A percentile compares a stretch with the other conserved stretches of the same genome.
These are phyloP conservation scores for Drosophila ezoana DNA, from an alignment of 2,888 invertebrate genomes.

Conservation along the genomic window DNA sequence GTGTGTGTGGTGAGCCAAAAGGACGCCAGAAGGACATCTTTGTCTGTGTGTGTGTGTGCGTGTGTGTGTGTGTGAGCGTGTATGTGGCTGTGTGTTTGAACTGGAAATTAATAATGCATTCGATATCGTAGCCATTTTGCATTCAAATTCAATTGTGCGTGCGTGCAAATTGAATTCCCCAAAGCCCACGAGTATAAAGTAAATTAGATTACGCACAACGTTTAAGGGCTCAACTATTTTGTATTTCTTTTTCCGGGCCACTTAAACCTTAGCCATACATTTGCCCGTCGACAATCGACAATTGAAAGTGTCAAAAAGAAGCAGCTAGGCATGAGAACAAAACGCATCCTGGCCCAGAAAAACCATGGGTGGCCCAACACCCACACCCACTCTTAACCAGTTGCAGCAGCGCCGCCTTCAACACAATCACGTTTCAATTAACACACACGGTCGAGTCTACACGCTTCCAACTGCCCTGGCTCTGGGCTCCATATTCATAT, in stretches of 20 bases:
- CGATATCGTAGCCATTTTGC: constrained; percentile 67
- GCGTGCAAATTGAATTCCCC: constrained; percentile 83
- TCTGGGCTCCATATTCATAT: constrained; percentile 66
- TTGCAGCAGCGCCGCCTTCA: constrained; percentile 20
- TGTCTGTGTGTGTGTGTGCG: constrained; percentile 11
- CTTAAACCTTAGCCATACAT: constrained; percentile 22
- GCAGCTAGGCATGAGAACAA: constrained; percentile 11
- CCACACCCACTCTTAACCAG: constrained; percentile 9
- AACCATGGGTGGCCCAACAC: not conserved
- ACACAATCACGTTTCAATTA: constrained; percentile 78
- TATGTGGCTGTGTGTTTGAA: constrained; percentile 13
- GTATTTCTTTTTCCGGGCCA: not conserved
- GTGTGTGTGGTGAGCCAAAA: constrained; percentile 11
- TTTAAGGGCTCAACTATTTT: constrained; percentile 61
- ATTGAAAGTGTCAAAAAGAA: constrained; percentile 72
- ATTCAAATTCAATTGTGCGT: constrained; percentile 83
- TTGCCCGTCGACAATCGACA: constrained; percentile 52
- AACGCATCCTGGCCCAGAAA: not conserved
- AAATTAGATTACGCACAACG: constrained; percentile 74
- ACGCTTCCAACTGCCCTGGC: constrained; percentile 14
- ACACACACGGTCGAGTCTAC: constrained; percentile 56
- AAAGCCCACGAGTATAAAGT: constrained; percentile 77
- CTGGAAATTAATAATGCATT: constrained; percentile 73
- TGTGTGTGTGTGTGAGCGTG: constrained; percentile 1
- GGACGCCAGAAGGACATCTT: constrained; percentile 18